These are phyloP conservation scores for Portevinia maculata DNA, from an alignment of 2,888 invertebrate species.

Conservation along the genomic window DNA sequence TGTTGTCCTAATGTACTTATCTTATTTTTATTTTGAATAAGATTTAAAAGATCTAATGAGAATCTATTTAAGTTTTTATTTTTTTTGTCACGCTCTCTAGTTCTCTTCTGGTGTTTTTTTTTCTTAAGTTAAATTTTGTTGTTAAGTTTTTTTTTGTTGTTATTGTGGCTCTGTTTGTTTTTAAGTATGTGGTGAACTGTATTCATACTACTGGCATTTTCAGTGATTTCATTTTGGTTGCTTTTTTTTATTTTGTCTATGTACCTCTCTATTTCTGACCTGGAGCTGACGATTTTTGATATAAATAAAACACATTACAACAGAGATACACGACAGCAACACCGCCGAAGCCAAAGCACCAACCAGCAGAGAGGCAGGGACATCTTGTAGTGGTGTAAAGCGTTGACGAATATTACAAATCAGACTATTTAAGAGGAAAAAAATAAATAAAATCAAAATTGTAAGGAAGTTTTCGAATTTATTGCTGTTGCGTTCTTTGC, in stretches of 20 bases:
- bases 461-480: too few species aligned
- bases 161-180: constrained; percentile 71
- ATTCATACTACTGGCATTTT: constrained; percentile 68
- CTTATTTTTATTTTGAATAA: constrained; percentile 68
- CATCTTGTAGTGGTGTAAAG: constrained; percentile 45
- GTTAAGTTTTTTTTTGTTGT: constrained; percentile 63
- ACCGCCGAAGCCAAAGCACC: constrained; percentile 1
- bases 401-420: constrained; percentile 9
- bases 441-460: constrained; percentile 3
- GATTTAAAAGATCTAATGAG: constrained; percentile 73
- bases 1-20: constrained; percentile 74
- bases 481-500: constrained; percentile 1
- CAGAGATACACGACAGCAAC: constrained; percentile 68
- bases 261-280: constrained; percentile 78
- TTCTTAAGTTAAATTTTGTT: constrained; percentile 63
- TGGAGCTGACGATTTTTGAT: constrained; percentile 78
- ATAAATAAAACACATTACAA: constrained; percentile 78
- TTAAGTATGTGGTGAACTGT: constrained; percentile 48
- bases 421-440: constrained; percentile 4
- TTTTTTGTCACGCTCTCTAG: constrained; percentile 48
- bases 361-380: constrained; percentile 56
- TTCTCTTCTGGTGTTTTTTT: constrained; percentile 55
- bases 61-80: constrained; percentile 70
- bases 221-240: constrained; percentile 48
- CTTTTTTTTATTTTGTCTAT: constrained; percentile 35